phyloP scores from a whole-genome alignment of 2,888 invertebrate genomes.

The Desoria tigrina region DNA sequence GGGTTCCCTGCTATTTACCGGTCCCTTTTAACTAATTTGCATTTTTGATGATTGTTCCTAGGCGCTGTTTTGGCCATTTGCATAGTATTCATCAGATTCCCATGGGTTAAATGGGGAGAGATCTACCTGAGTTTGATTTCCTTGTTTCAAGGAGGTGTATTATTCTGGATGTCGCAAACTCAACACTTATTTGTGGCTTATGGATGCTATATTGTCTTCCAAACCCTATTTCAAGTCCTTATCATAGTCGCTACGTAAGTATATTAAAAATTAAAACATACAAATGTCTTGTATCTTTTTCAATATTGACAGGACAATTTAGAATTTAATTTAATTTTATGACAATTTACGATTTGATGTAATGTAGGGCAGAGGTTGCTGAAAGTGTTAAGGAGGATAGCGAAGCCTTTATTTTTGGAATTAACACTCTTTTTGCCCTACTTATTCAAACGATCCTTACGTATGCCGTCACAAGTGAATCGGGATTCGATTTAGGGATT shows the following conservation, averaged over 20 bases:
- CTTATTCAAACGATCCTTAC: slow-evolving; percentile 77
- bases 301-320: slow-evolving; percentile 4
- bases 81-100: slow-evolving; percentile 60
- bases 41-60: no score
- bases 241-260: slow-evolving; percentile 72
- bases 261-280: no score
- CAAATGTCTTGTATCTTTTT: no score
- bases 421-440: slow-evolving; percentile 81
- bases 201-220: slow-evolving; percentile 71
- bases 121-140: slow-evolving; percentile 60
- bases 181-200: slow-evolving; percentile 71
- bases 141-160: slow-evolving; percentile 58
- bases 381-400: slow-evolving; percentile 76
- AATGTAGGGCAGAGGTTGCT: slow-evolving; percentile 77
- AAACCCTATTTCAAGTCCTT: slow-evolving; percentile 75
- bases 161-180: slow-evolving; percentile 63
- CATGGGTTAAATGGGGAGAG: slow-evolving; percentile 62
- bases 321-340: no score
- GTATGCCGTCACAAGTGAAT: slow-evolving; percentile 62
- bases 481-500: slow-evolving; percentile 55
- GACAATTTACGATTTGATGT: no score
- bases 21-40: no score
- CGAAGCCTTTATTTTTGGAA: slow-evolving; percentile 85
- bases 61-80: slow-evolving; percentile 55
- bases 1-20: no score